Conservation (phyloP, 1,140 invertebrate species). For the Brachionus asplanchnoidis region DNA sequence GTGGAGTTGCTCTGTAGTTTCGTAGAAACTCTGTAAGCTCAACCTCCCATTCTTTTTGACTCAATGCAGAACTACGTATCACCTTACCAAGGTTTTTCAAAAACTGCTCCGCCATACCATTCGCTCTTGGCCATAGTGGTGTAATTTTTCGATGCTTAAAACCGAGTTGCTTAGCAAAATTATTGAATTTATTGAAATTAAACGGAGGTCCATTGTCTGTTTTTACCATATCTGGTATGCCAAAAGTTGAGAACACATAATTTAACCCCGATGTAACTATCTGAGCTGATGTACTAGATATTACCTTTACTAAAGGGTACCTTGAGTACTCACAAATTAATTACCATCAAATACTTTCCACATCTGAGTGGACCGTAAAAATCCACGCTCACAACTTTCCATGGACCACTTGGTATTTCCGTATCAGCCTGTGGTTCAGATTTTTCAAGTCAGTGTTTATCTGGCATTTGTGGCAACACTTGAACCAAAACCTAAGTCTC, state of each 20-base stretch:
- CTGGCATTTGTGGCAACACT: slow-evolving; percentile 44
- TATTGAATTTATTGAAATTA: slow-evolving; percentile 40
- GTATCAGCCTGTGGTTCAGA: slow-evolving; percentile 45
- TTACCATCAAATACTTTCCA: slow-evolving; percentile 46
- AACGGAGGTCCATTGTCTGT: slow-evolving; percentile 45
- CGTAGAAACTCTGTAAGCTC: background rate
- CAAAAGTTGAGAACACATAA: slow-evolving; percentile 44
- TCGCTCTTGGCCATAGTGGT: slow-evolving; percentile 42
- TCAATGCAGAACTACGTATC: background rate
- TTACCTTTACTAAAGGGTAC: slow-evolving; percentile 47
- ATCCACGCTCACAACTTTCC: slow-evolving; percentile 46
- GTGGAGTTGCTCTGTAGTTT: background rate
- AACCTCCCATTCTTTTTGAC: background rate
- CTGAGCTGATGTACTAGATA: slow-evolving; percentile 42
- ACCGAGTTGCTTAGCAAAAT: slow-evolving; percentile 41
- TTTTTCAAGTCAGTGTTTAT: slow-evolving; percentile 44
- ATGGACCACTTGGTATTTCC: slow-evolving; percentile 44
- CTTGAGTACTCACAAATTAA: slow-evolving; percentile 48
- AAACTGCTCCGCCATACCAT: slow-evolving; percentile 43
- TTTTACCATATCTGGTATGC: slow-evolving; percentile 42
- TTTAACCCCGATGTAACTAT: slow-evolving; percentile 41
- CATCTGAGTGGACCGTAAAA: slow-evolving; percentile 48
- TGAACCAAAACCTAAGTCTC: slow-evolving; percentile 43
- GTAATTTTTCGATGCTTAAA: slow-evolving; percentile 44
- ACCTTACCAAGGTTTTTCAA: slow-evolving; percentile 22